Conservation (phyloP, 2,113 vertebrate genomes). For the Tursiops truncatus region DNA sequence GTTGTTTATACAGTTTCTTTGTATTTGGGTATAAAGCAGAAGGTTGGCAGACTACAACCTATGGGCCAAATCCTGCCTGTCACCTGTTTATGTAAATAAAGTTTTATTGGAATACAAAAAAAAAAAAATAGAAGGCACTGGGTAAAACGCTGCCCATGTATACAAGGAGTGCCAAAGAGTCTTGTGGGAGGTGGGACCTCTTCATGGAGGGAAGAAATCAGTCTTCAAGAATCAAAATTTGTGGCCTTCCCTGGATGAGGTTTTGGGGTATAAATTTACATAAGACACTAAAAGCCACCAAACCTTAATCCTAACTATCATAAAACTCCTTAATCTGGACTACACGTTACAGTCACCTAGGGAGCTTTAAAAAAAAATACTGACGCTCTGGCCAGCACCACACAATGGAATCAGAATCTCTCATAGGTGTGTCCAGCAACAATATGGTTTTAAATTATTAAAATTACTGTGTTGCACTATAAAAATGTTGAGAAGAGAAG, state of each 20-base stretch:
- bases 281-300: neutral
- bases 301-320: neutral
- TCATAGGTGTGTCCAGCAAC: neutral
- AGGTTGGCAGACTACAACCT: neutral
- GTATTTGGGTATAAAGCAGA: neutral
- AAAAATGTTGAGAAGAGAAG: neutral
- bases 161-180: neutral
- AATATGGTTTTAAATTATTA: neutral
- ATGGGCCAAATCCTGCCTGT: neutral
- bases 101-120: neutral
- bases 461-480: neutral
- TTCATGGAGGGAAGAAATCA: neutral
- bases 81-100: neutral
- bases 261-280: neutral
- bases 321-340: neutral
- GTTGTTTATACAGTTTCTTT: neutral
- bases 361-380: neutral
- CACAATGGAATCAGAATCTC: neutral
- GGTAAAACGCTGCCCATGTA: neutral
- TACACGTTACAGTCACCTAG: neutral
- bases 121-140: neutral
- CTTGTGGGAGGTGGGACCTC: too few species aligned
- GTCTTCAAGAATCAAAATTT: neutral
- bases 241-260: neutral
- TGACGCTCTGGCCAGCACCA: fast-evolving